These are phyloP conservation scores for Mimas tiliae DNA, from an alignment of 2,888 invertebrate genomes.

Conservation along the genomic window DNA sequence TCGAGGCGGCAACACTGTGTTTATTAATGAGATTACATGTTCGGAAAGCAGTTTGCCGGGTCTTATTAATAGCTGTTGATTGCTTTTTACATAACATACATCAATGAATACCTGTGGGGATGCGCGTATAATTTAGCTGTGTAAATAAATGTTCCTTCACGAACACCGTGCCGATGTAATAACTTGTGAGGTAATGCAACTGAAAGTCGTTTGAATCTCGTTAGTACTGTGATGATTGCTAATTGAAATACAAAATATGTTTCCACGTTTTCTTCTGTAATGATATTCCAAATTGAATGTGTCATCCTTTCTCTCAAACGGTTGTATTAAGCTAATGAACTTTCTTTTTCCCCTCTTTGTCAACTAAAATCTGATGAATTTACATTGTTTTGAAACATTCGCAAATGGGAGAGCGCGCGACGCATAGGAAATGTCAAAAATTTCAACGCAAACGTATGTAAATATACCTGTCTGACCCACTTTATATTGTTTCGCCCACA, in stretches of 20 bases:
- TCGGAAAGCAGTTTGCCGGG: conserved; percentile 53
- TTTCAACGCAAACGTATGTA: conserved; percentile 57
- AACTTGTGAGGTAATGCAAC: conserved; percentile 20
- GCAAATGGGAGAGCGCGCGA: conserved; percentile 44
- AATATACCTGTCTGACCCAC: conserved; percentile 66
- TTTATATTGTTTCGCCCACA: conserved; percentile 72
- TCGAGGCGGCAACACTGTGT: conserved; percentile 51
- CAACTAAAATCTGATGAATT: conserved; percentile 46
- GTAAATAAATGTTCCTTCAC: conserved; percentile 11
- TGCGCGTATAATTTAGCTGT: conserved; percentile 15
- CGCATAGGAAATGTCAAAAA: conserved; percentile 55
- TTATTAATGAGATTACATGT: conserved; percentile 63
- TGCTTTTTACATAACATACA: conserved; percentile 37
- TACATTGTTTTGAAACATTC: conserved; percentile 45
- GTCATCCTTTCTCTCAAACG: conserved; percentile 41
- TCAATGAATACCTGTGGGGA: conserved; percentile 39
- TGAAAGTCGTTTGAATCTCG: conserved; percentile 21
- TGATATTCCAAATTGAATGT: conserved; percentile 12
- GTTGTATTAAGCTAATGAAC: conserved; percentile 44
- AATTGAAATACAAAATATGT: conserved; percentile 15
- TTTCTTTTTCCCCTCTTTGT: conserved; percentile 45
- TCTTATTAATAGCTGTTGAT: conserved; percentile 37
- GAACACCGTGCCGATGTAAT: conserved; percentile 9
- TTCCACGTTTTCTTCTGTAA: conserved; percentile 20
- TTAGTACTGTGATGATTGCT: conserved; percentile 7